A percentile compares a stretch with the other conserved stretches of the same genome.
These are phyloP conservation scores for Dicrurus megarhynchus DNA, from an alignment of 2,113 vertebrate species.

Conservation along the genomic window DNA sequence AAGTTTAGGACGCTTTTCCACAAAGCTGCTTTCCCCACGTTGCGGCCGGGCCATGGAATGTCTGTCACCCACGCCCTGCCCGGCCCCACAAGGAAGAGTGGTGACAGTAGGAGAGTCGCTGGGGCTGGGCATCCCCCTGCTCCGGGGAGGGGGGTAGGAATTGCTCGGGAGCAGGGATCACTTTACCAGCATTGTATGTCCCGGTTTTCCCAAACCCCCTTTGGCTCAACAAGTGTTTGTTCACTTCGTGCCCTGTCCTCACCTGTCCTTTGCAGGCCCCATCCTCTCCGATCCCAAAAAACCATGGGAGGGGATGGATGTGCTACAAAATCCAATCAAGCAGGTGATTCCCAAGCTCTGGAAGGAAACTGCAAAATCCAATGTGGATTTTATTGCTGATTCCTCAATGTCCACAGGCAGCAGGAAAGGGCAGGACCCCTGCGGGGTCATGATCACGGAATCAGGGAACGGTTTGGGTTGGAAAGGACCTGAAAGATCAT, in stretches of 20 bases:
- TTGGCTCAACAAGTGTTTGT: background rate
- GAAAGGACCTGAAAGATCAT: background rate
- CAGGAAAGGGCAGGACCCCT: background rate
- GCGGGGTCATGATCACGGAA: fast-evolving
- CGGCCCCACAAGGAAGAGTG: background rate
- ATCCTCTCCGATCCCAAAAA: background rate
- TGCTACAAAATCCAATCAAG: background rate
- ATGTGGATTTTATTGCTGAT: fast-evolving
- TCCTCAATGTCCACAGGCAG: background rate
- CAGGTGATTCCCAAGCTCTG: background rate
- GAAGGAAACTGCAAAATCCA: background rate
- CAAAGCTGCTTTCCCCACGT: background rate
- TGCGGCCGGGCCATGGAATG: background rate
- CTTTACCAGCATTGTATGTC: background rate
- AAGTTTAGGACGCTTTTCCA: background rate
- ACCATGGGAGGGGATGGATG: background rate
- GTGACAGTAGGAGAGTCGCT: background rate
- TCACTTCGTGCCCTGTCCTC: background rate
- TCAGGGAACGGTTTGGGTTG: background rate
- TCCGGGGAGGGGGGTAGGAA: background rate
- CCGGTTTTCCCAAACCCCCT: background rate
- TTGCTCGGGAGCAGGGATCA: background rate
- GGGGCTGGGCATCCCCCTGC: background rate
- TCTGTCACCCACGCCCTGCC: background rate
- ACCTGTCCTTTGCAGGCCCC: background rate